Conservation (phyloP, 2,888 invertebrate species). For the Neoascia interrupta region DNA sequence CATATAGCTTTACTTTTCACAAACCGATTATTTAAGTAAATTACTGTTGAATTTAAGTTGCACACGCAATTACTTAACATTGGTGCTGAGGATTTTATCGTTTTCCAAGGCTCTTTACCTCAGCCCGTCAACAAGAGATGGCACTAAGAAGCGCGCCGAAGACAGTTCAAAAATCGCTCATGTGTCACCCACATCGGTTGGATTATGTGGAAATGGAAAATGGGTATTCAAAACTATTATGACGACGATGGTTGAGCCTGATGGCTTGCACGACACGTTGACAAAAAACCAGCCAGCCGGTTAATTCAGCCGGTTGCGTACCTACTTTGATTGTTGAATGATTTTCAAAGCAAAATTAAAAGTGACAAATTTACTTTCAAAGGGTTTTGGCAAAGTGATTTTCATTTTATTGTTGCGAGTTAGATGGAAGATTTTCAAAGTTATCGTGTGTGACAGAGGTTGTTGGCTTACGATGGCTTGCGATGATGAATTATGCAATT, state of each 20-base stretch:
- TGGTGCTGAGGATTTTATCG: constrained; percentile 44
- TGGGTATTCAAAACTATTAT: constrained; percentile 45
- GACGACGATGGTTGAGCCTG: constrained; percentile 27
- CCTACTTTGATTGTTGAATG: constrained; percentile 39
- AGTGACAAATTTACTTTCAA: constrained; percentile 68
- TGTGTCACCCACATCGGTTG: constrained; percentile 45
- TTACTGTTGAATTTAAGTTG: constrained; percentile 66
- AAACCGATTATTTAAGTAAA: constrained; percentile 75
- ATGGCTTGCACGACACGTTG: constrained; percentile 29
- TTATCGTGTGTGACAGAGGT: constrained; percentile 16
- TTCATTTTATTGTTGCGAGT: constrained; percentile 5
- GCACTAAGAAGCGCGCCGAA: constrained; percentile 23
- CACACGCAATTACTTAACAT: constrained; percentile 66
- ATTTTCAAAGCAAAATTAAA: constrained; percentile 62
- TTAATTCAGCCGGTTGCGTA: constrained; percentile 57
- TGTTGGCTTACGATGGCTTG: constrained; percentile 19
- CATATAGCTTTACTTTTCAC: constrained; percentile 47
- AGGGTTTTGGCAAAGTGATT: constrained; percentile 23
- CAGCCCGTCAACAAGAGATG: constrained; percentile 19
- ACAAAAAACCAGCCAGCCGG: constrained; percentile 47
- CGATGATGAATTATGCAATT: constrained; percentile 55
- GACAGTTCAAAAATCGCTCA: constrained; percentile 49
- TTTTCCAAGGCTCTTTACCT: constrained; percentile 5
- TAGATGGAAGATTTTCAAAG: constrained; percentile 3
- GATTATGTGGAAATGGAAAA: constrained; percentile 56